A percentile compares a stretch with the other conserved stretches of the same genome.
phyloP scores from a whole-genome alignment of 2,888 invertebrate species.

The Lomographa bimaculata region DNA sequence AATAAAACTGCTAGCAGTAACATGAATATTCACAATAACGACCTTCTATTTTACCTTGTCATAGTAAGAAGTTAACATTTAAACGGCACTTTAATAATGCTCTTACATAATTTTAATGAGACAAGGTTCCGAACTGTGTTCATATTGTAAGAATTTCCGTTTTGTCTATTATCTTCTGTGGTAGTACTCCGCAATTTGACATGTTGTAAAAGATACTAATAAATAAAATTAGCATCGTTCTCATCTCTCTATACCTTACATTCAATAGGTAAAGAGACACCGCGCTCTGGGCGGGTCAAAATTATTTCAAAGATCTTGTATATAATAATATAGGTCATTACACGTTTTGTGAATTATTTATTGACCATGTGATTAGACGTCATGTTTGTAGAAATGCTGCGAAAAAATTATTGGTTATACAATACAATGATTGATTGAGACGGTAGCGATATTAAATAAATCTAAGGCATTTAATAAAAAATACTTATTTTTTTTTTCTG shows the following conservation, averaged over 20 bases:
- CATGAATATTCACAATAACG: not conserved
- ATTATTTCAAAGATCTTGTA: constrained; percentile 12
- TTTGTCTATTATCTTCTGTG: constrained; percentile 15
- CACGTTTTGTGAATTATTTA: constrained; percentile 43
- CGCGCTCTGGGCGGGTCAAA: constrained; percentile 49
- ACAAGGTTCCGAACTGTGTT: constrained; percentile 2
- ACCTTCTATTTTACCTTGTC: not conserved
- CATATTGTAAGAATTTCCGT: constrained; percentile 3
- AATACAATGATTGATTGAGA: too few species aligned
- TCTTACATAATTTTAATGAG: not conserved
- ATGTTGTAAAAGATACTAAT: constrained; percentile 68
- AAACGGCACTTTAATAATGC: not conserved
- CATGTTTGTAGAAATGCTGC: constrained; percentile 37
- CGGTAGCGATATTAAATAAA: too few species aligned
- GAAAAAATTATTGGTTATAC: constrained; percentile 9
- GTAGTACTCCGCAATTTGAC: constrained; percentile 67
- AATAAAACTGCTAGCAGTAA: constrained; percentile 31
- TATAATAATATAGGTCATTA: constrained; percentile 30
- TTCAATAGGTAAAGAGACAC: constrained; percentile 49
- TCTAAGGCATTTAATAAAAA: too few species aligned
- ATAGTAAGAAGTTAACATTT: not conserved
- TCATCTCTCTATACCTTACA: constrained; percentile 35
- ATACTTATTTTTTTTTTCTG: too few species aligned
- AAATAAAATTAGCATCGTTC: constrained; percentile 73
- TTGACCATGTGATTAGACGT: constrained; percentile 52